Conservation (phyloP, 2,888 invertebrate species). For the Mamestra brassicae region DNA sequence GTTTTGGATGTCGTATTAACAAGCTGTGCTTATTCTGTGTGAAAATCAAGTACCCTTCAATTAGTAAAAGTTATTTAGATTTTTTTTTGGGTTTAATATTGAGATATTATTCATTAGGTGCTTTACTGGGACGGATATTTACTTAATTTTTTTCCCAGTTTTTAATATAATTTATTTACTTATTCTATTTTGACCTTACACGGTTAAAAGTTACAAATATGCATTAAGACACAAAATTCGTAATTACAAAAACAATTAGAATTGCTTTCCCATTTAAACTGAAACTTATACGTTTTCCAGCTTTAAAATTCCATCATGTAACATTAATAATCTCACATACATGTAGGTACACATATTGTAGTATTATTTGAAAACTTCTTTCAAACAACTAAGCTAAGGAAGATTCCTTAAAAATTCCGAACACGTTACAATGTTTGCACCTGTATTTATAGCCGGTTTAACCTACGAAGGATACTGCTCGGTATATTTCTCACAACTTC, state of each 20-base stretch:
- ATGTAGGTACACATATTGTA: constrained; percentile 12
- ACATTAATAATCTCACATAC: constrained; percentile 13
- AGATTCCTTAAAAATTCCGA: constrained; percentile 47
- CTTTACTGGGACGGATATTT: not conserved
- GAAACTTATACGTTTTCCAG: not conserved
- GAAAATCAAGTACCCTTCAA: not conserved
- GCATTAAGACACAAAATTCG: not conserved
- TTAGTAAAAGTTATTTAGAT: too few species aligned
- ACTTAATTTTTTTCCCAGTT: too few species aligned
- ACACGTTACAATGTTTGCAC: constrained; percentile 54
- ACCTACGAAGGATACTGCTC: constrained; percentile 48
- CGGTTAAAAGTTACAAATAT: too few species aligned
- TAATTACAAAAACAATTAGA: not conserved
- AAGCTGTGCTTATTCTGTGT: not conserved
- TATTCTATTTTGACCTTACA: too few species aligned
- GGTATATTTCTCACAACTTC: constrained; percentile 57
- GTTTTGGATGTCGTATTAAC: not conserved
- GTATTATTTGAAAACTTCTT: constrained; percentile 48
- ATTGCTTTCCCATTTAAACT: not conserved
- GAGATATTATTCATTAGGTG: not conserved
- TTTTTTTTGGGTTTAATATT: not conserved
- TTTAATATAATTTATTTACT: too few species aligned
- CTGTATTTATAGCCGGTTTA: constrained; percentile 61
- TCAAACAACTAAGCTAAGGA: constrained; percentile 22
- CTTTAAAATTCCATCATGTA: not conserved